Percentiles rank a stretch among this genome's conserved stretches.
These are phyloP conservation scores for Poliocrania exsul DNA, from an alignment of 2,797 vertebrate genomes.

Conservation along the genomic window DNA sequence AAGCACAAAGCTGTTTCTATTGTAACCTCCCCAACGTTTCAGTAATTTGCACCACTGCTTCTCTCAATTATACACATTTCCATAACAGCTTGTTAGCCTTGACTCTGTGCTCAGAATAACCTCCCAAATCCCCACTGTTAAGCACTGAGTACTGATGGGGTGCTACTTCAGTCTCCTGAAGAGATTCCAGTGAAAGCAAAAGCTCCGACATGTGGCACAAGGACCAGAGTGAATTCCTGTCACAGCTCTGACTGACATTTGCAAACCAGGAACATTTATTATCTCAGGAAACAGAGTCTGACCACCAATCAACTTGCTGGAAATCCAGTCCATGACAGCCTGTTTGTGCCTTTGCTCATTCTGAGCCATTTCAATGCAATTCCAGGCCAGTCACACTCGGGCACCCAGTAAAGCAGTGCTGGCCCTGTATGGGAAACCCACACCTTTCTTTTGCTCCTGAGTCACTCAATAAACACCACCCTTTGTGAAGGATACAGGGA, in stretches of 20 bases:
- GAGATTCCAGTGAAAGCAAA: background rate
- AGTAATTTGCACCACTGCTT: background rate
- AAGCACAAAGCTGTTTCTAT: background rate
- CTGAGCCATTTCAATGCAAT: background rate
- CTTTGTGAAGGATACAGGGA: conserved; percentile 93
- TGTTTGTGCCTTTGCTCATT: background rate
- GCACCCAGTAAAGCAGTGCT: background rate
- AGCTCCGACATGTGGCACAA: background rate
- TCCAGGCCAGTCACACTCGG: background rate
- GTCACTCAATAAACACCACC: background rate
- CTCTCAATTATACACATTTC: background rate
- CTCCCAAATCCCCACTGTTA: background rate
- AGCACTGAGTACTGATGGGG: background rate
- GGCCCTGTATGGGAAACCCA: background rate
- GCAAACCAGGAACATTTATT: background rate
- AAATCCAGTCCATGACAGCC: background rate
- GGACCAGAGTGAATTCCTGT: background rate
- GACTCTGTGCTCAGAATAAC: background rate
- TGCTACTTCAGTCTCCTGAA: background rate
- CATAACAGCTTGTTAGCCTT: background rate
- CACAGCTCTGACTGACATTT: background rate
- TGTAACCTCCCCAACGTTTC: background rate
- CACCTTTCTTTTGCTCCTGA: background rate
- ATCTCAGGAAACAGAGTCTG: background rate
- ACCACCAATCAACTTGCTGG: background rate